Conservation (phyloP, 2,113 vertebrate genomes). For the Corvus moneduloides region DNA sequence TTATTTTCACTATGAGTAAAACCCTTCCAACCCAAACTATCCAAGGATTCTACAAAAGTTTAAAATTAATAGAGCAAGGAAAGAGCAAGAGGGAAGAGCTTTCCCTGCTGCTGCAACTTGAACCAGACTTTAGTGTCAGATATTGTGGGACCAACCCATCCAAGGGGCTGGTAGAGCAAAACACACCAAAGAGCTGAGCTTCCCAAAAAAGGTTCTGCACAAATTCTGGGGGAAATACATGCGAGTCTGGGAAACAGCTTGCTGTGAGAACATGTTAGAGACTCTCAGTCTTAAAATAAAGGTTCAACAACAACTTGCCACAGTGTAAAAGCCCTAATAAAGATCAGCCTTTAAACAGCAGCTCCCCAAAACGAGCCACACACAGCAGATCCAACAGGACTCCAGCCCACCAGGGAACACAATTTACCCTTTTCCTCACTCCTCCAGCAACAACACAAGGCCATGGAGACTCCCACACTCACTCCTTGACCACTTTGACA, state of each 20-base stretch:
- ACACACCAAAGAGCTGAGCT: neutral
- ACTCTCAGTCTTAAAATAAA: neutral
- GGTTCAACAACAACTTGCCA: neutral
- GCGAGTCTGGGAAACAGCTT: neutral
- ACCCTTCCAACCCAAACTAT: neutral
- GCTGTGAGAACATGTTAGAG: neutral
- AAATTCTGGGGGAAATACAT: neutral
- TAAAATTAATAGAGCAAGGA: neutral
- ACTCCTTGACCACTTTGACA: neutral
- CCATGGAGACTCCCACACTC: neutral
- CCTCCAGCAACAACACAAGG: neutral
- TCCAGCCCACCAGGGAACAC: neutral
- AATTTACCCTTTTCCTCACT: neutral
- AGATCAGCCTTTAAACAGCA: neutral
- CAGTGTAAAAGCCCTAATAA: neutral
- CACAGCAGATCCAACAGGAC: neutral
- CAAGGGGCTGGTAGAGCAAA: neutral
- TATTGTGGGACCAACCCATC: neutral
- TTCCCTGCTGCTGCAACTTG: neutral
- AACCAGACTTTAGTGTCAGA: neutral
- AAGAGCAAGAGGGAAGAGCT: neutral
- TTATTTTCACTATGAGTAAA: neutral
- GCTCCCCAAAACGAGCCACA: neutral
- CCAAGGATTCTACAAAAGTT: neutral
- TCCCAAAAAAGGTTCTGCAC: neutral